These are phyloP conservation scores for Cephus sareptanus DNA, from an alignment of 2,888 invertebrate genomes.

Conservation along the genomic window DNA sequence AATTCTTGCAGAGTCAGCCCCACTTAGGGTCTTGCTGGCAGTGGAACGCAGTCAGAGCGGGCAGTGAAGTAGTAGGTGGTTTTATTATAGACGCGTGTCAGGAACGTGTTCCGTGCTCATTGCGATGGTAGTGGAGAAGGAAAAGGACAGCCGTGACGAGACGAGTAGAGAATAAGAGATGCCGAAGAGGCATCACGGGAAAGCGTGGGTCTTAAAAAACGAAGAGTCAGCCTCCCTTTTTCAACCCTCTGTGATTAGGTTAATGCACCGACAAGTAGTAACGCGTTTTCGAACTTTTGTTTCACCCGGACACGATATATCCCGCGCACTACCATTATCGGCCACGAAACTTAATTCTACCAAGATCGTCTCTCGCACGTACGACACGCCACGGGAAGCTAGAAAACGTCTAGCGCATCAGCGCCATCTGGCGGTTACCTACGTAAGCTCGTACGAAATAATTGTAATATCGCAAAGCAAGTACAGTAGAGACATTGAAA, in stretches of 20 bases:
- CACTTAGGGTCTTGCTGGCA: conserved; percentile 25
- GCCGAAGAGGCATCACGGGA: conserved; percentile 6
- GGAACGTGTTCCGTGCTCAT: conserved; percentile 32
- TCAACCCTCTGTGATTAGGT: conserved; percentile 37
- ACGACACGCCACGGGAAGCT: background rate
- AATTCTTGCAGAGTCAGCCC: conserved; percentile 44
- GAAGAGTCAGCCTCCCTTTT: conserved; percentile 20
- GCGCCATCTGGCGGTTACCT: background rate
- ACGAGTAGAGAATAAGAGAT: conserved; percentile 1
- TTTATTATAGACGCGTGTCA: conserved; percentile 44
- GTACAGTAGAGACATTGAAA: background rate
- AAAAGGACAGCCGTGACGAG: background rate
- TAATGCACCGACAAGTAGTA: conserved; percentile 36
- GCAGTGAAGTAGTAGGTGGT: conserved; percentile 28
- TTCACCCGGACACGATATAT: background rate
- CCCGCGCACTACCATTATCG: background rate
- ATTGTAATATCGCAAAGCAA: background rate
- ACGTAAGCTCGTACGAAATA: background rate
- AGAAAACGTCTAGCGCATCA: background rate
- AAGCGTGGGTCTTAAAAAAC: conserved; percentile 32
- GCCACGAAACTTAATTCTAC: background rate
- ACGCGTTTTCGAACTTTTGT: conserved; percentile 10
- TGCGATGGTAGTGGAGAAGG: conserved; percentile 7
- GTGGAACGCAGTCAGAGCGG: conserved; percentile 3
- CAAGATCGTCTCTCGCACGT: background rate